Evolutionary conservation across 92 coral and sea anemone genomes (phyloP).

Genomic region (Siderastrea radians): DNA sequence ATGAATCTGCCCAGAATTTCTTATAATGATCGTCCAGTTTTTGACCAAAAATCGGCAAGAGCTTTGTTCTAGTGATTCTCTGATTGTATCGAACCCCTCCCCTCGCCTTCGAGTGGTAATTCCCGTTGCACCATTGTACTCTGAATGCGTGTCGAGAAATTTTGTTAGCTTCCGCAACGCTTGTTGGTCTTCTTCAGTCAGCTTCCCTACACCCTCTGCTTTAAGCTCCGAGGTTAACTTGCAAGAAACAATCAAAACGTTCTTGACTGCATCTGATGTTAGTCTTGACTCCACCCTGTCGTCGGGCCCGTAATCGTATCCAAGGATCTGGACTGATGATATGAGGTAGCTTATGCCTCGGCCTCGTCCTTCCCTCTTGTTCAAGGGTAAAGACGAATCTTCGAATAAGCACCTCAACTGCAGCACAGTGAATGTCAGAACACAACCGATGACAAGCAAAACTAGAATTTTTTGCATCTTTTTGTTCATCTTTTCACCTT

Average conservation of each 20-base stretch:
- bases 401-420: neutral
- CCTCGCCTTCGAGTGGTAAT: neutral
- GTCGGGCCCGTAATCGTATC: conserved; percentile 8
- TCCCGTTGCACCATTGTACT: conserved; percentile 20
- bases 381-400: neutral
- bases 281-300: neutral
- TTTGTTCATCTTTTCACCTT: conserved; percentile 1
- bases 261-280: neutral
- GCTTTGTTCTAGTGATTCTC: neutral
- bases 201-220: neutral
- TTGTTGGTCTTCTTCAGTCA: neutral
- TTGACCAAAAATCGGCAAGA: conserved; percentile 44
- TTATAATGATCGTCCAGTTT: conserved; percentile 64
- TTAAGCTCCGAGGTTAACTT: neutral
- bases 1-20: conserved; percentile 17
- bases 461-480: neutral
- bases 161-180: neutral
- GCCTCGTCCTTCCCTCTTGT: neutral
- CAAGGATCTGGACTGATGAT: neutral
- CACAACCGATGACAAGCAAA: neutral
- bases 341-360: neutral
- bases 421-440: neutral
- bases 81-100: neutral
- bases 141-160: conserved; percentile 8
- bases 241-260: conserved; percentile 14